Conservation (phyloP, 2,797 vertebrate species). For the Acanthornis magna region DNA sequence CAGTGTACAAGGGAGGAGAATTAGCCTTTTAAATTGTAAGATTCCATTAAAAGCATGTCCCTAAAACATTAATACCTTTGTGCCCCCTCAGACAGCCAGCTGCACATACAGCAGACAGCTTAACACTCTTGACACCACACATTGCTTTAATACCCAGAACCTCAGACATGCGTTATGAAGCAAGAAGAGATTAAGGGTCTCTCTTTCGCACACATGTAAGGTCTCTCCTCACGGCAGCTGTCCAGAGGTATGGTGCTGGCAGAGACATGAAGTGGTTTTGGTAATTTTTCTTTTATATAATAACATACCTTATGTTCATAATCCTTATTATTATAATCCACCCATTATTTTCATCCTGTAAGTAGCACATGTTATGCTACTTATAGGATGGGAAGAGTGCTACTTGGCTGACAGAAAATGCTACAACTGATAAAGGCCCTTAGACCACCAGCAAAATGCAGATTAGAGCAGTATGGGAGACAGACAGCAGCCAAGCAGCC, state of each 20-base stretch:
- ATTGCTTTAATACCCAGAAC: background rate
- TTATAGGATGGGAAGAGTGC: background rate
- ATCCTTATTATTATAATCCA: background rate
- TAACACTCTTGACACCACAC: background rate
- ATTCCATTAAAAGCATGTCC: background rate
- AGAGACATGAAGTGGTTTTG: background rate
- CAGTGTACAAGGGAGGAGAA: background rate
- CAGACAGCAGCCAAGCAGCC: background rate
- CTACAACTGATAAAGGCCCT: background rate
- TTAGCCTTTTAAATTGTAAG: background rate
- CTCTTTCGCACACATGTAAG: background rate
- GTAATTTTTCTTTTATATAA: background rate
- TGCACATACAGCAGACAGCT: background rate
- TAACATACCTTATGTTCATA: background rate
- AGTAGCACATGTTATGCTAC: background rate
- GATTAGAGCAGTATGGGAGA: background rate
- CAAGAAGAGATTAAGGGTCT: background rate
- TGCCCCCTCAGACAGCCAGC: background rate
- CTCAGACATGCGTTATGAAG: background rate
- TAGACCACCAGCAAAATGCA: slow-evolving; percentile 3
- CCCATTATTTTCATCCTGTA: background rate
- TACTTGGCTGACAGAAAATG: background rate
- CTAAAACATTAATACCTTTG: background rate
- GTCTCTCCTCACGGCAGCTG: background rate
- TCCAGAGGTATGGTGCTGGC: background rate